Base-by-base conservation (phyloP, 2,797 vertebrate genomes). In the Rhadinocentrus ornatus region DNA sequence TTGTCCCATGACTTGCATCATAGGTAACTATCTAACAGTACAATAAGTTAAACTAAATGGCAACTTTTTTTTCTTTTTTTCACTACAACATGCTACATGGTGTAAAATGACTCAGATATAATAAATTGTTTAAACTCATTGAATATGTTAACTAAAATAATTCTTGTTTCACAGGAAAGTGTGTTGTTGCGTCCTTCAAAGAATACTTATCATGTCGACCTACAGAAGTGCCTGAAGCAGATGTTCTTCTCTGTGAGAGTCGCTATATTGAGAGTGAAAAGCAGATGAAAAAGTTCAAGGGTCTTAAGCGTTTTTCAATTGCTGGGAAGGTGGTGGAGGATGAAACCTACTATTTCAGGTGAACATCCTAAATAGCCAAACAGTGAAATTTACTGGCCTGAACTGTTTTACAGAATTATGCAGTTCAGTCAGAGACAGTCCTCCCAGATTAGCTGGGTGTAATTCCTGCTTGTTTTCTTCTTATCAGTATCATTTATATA, bases 261-360 rank as follows among this genome's bases (percentile, higher is more conserved):
- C 98, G 98, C 83, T 99, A 99, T 91, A 98, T 97, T 1, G 97
- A 99, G 84, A 97, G 95, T 0, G 98, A 99, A 91, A 98, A 97
- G 81, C 97, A 97, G 63, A 99, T 99, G 96, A 99, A 99, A 92
- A 98, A 97, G 79, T 99, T 98, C 77, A 99, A 99, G 84, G 98
- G 97, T 26, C 91, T 99, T 27, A 99, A 99, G 90, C 95, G 98
- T 74, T 99, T 99, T 89, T 99, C 97, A 6, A 95, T 97, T 24
- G 98, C 97, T 78, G 96, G 94, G 2, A 99, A 99, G 94, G 97
- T 99, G 78, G 95, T 99, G 83, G 98, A 99, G 86, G 98, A 99
- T 78, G 98, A 99, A 92, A 95, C 96, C 86, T 99, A 99, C 86
- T 99, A 99, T 87, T 99, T 99, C 84, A 97, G 98, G 98, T 99